A percentile compares a stretch with the other conserved stretches of the same genome.
These are phyloP conservation scores for Campaea margaritaria DNA, from an alignment of 2,888 invertebrate species.

Conservation along the genomic window DNA sequence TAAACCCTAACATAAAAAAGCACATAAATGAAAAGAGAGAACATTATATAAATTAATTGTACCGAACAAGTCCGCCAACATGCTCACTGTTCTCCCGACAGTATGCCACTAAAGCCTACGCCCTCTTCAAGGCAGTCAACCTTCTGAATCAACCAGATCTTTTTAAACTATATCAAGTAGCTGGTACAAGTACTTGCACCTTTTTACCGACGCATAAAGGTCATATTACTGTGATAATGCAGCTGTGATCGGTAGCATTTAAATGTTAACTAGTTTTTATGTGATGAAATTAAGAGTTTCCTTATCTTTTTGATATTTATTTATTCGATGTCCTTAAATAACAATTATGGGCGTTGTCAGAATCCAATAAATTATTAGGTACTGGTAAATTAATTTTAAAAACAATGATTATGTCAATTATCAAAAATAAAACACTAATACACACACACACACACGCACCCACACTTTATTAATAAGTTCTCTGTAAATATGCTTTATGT, in stretches of 20 bases:
- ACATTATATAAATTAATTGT: no score
- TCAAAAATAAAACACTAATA: no score
- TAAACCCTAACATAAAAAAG: no score
- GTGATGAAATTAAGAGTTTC: slow-evolving; percentile 10
- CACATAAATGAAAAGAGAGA: no score
- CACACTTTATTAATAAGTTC: no score
- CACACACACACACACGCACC: no score
- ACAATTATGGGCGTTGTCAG: no score
- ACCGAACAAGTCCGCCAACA: slow-evolving; percentile 9
- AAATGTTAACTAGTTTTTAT: slow-evolving; percentile 28
- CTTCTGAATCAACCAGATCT: slow-evolving; percentile 27
- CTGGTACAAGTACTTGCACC: slow-evolving; percentile 22
- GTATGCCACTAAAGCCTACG: slow-evolving; percentile 66
- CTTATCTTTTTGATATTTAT: slow-evolving; percentile 6
- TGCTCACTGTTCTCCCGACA: slow-evolving; percentile 24
- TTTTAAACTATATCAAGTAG: slow-evolving; percentile 38
- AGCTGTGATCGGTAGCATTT: slow-evolving; percentile 8
- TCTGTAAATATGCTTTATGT: no score
- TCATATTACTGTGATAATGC: slow-evolving; percentile 20
- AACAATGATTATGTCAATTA: no score
- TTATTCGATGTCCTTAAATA: neutral
- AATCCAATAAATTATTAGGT: no score
- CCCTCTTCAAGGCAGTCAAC: slow-evolving; percentile 77
- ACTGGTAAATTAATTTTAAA: no score
- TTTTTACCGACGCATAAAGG: slow-evolving; percentile 25